Percentiles rank a stretch among this genome's conserved stretches.
phyloP scores from a whole-genome alignment of 2,797 vertebrate genomes.

The Amniataba percoides region DNA sequence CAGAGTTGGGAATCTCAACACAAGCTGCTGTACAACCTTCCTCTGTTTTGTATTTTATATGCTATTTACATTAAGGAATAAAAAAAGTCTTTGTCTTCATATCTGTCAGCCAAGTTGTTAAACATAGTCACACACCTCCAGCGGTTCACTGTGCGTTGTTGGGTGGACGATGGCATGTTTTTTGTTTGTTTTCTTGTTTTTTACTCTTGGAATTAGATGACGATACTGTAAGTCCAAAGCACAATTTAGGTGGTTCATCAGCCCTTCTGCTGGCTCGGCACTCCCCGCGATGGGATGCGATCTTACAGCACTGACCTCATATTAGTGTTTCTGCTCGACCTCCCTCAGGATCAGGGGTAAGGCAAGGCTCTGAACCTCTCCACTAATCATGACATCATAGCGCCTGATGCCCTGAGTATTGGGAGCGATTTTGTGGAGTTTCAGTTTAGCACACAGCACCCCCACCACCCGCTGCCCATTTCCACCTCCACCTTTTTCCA shows the following conservation, averaged over 20 bases:
- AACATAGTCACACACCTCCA: constrained; percentile 55
- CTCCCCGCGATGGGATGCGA: constrained; percentile 26
- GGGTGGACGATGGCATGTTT: constrained; percentile 58
- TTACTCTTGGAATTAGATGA: constrained; percentile 57
- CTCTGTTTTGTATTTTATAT: constrained; percentile 74
- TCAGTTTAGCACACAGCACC: constrained; percentile 80
- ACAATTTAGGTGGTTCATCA: constrained; percentile 62
- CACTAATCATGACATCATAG: constrained; percentile 88
- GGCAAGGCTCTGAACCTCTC: constrained; percentile 83
- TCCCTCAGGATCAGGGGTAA: constrained; percentile 71
- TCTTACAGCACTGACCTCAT: constrained; percentile 40
- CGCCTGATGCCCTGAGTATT: constrained; percentile 88
- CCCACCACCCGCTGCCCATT: constrained; percentile 66
- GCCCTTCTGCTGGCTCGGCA: constrained; percentile 61
- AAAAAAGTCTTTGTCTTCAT: constrained; percentile 73
- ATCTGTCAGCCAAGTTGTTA: constrained; percentile 65
- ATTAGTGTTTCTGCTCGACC: constrained; percentile 47
- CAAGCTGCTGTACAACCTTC: constrained; percentile 78
- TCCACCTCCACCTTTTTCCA: constrained; percentile 62
- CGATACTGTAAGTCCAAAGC: constrained; percentile 66
- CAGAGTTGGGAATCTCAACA: constrained; percentile 78
- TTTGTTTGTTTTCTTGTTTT: constrained; percentile 37
- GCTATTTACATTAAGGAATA: constrained; percentile 83
- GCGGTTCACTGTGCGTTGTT: constrained; percentile 54
- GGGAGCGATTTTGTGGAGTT: constrained; percentile 85